Base-by-base conservation (phyloP, 2,888 invertebrate genomes). In the Capitulum mitella region DNA sequence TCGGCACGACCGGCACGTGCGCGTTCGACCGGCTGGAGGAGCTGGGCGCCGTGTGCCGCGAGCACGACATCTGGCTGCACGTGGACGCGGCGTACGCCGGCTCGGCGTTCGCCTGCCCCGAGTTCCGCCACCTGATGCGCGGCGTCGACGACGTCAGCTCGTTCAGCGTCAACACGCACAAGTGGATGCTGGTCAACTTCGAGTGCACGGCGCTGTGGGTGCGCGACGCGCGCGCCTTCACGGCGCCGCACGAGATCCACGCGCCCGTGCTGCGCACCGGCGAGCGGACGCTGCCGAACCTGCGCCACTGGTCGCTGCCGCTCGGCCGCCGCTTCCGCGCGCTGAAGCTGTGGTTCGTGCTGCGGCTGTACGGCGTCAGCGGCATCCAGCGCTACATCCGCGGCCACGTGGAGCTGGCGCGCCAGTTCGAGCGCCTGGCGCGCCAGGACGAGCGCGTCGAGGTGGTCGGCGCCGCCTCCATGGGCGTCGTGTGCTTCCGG, bases 31-130 rank as follows among this genome's bases (percentile, higher is more conserved):
- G 93, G 82, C 86, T 98, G n/a, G 88, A 90, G 37, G 93, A 95
- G 85, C 85, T 98, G 61, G 95, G 94, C 0, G 91, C 91, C 14
- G 89, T 98, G 54, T 97, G 97, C 84, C 88, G 90, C 74, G 86
- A 90, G 83, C 87, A 90, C 82, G 87, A 90, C 43, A 86, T 97
- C 2, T 98, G 98, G 97, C 87, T 97, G 46, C 98, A 98, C 84
- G 91, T 98, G 1, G 98, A 98, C 84, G 98, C 97, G 0, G 98
- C 98, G 0, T 98, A 98, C 85, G 98, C 97, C 5, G 98, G 97
- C 0, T 90, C 92, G 19, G 94, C 95, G 0, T 92, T 98, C 83
- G 90, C 94, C 78, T 94, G 98, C 84, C 96, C 97, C 0, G 98
- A 98, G 86, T 95, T 92, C 85, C 90, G 93, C 78, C 88, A 92